Evolutionary conservation across 1,140 invertebrate genomes (phyloP).

Genomic region (Megalopta genalis): DNA sequence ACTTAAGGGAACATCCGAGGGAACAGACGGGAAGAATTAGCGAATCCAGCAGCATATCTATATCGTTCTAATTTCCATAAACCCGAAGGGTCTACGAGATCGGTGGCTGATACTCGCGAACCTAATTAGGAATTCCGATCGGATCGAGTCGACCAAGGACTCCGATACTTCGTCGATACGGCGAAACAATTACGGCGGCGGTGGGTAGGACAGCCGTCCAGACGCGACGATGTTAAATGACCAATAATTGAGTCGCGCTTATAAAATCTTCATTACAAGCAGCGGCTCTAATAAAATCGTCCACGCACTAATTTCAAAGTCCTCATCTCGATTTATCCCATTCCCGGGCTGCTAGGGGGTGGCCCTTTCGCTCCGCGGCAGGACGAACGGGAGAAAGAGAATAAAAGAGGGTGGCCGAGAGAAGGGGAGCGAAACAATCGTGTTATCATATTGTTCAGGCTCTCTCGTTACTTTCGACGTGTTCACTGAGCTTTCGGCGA

Average conservation of each 20-base stretch:
- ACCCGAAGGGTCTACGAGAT: slow-evolving; percentile 8
- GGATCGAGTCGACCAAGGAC: neutral
- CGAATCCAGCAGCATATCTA: neutral
- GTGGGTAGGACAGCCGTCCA: neutral
- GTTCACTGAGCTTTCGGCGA: slow-evolving; percentile 15
- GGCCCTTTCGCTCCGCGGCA: slow-evolving; percentile 7
- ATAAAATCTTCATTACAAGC: slow-evolving; percentile 74
- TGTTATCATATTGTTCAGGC: slow-evolving; percentile 70
- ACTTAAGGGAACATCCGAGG: neutral
- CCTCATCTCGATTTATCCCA: slow-evolving; percentile 71
- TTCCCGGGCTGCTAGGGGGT: slow-evolving; percentile 61
- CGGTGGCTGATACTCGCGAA: slow-evolving; percentile 44
- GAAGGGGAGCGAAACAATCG: slow-evolving; percentile 69
- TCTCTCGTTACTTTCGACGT: slow-evolving; percentile 30
- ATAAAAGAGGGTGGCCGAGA: slow-evolving; percentile 40
- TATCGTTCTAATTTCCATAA: slow-evolving; percentile 53
- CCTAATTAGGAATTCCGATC: slow-evolving; percentile 48
- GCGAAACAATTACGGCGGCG: slow-evolving; percentile 52
- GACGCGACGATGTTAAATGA: slow-evolving; percentile 63
- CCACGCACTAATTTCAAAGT: slow-evolving; percentile 72
- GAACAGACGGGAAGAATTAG: slow-evolving; percentile 2
- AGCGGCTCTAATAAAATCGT: slow-evolving; percentile 73
- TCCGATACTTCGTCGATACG: slow-evolving; percentile 4
- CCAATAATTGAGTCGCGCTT: slow-evolving; percentile 71
- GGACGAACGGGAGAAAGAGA: slow-evolving; percentile 50